Percentiles rank a stretch among this genome's conserved stretches.
Conservation (phyloP, 2,888 invertebrate species). For the Sphecodes monilicornis region DNA sequence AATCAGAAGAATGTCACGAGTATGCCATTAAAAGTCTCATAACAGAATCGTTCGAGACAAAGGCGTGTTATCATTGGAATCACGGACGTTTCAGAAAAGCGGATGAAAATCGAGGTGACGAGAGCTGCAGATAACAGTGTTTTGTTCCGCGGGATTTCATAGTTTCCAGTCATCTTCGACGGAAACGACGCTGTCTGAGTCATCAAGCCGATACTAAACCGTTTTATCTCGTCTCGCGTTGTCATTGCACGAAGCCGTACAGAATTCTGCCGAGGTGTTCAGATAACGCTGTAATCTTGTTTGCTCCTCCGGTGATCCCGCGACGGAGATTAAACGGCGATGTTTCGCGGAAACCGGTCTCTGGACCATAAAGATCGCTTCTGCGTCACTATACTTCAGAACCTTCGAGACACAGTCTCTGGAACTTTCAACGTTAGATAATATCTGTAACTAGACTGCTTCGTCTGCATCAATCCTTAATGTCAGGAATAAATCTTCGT, state of each 20-base stretch:
- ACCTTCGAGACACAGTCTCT: background rate
- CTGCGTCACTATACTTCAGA: background rate
- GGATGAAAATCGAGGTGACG: background rate
- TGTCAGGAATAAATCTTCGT: no score
- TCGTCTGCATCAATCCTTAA: no score
- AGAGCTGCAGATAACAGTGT: background rate
- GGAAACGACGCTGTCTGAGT: background rate
- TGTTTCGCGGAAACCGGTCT: conserved; percentile 31
- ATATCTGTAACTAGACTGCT: no score
- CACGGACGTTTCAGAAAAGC: background rate
- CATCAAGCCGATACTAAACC: background rate
- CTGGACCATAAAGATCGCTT: conserved; percentile 38
- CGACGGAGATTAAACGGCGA: conserved; percentile 24
- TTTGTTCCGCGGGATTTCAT: background rate
- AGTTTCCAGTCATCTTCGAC: background rate
- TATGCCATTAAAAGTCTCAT: background rate
- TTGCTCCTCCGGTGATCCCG: conserved; percentile 2
- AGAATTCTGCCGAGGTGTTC: conserved; percentile 9
- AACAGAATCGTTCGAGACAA: background rate
- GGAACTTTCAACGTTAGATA: no score
- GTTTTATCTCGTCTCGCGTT: conserved; percentile 39
- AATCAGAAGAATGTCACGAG: no score
- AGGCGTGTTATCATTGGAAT: background rate
- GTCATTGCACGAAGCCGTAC: conserved; percentile 22
- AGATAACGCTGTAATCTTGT: conserved; percentile 46